Evolutionary conservation across 2,113 vertebrate species (phyloP).

Genomic region (Phocoena phocoena): DNA sequence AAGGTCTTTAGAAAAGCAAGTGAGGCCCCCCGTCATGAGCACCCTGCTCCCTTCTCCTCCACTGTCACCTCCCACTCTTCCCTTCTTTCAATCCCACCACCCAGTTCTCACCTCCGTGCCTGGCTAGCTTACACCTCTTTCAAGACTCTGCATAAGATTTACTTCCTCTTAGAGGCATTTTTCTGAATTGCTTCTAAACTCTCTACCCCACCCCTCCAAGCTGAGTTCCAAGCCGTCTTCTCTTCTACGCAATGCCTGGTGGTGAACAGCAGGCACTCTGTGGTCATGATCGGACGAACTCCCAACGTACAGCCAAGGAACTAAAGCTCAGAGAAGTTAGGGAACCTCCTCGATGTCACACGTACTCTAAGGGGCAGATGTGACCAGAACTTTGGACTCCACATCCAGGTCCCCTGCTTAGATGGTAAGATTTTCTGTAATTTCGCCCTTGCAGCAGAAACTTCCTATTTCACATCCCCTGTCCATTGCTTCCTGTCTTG

Average conservation of each 20-base stretch:
- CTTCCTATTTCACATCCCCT: neutral
- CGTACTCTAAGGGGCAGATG: rapidly evolving
- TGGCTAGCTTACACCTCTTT: rapidly evolving
- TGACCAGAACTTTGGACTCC: neutral
- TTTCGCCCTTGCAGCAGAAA: neutral
- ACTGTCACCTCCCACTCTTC: rapidly evolving
- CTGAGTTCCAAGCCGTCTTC: neutral
- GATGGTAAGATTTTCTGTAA: neutral
- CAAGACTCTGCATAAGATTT: neutral
- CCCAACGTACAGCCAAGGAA: rapidly evolving
- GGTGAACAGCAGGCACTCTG: rapidly evolving
- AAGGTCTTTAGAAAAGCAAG: neutral
- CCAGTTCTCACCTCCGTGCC: neutral
- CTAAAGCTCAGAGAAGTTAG: neutral
- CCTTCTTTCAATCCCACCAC: neutral
- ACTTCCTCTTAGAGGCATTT: neutral
- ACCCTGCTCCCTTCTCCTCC: too few relatives aligned
- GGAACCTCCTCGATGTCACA: neutral
- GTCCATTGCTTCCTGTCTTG: neutral
- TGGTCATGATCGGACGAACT: rapidly evolving
- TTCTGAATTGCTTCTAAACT: neutral
- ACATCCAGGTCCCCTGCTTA: neutral
- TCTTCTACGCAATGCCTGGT: rapidly evolving
- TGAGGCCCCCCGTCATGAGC: rapidly evolving
- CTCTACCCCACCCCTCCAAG: rapidly evolving